Evolutionary conservation across 2,888 invertebrate genomes (phyloP), one percentile per base, ranked within the genome.

Genomic region (Leucoma salicis): DNA sequence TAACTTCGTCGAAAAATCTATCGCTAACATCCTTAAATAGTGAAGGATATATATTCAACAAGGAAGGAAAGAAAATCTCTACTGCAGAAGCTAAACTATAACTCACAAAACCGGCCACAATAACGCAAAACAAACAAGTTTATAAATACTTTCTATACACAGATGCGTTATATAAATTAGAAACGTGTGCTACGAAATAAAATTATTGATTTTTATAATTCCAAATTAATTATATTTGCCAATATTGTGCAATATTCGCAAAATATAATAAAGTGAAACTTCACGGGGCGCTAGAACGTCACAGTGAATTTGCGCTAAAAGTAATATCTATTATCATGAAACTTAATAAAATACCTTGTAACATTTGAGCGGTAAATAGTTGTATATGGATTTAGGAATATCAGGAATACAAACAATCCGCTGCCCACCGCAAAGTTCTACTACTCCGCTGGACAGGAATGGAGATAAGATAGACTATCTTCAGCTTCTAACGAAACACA

Each of bases 81-180:
- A 8, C 21, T n/a, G n/a, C n/a, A n/a, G n/a, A n/a, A 3, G 6
- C 8, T 21, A 5, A 21, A 21, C 21, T 8, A 21, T 21, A 21
- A 8, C 21, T 8, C 4, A 31, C 31, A 31, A 10, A 38, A 49
- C 47, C 35, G 34, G 40, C 27, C 35, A 39, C 27, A 31, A 53
- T 53, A 44, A 39, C 39, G 28, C 32, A 43, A 53, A 54, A 47
- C 46, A 55, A 66, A 63, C 67, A 48, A 49, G 67, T 63, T 57
- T 49, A 52, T 52, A 51, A 27, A 59, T 53, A 63, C 67, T 67
- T 67, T 67, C 67, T 67, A 67, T 53, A 55, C 53, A 57, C 39
- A 46, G 42, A 46, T 47, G 35, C 32, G 61, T 67, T 67, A 64
- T 63, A 63, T 67, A 67, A 67, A 59, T 52, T 61, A 64, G 67